These are phyloP conservation scores for Apotomis betuletana DNA, from an alignment of 2,888 invertebrate species.

Conservation along the genomic window DNA sequence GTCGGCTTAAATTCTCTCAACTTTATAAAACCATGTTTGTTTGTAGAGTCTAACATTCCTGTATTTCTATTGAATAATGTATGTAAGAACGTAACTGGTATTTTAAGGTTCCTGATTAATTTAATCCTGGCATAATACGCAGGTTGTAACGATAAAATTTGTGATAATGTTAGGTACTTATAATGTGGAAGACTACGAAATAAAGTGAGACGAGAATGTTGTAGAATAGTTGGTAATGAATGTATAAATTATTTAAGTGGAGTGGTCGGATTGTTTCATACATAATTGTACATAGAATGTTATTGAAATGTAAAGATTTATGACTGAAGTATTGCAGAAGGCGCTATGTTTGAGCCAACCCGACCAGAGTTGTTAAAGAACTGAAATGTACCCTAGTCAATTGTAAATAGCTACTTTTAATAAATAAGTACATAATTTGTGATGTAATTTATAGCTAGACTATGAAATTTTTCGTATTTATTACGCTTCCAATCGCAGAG, in stretches of 20 bases:
- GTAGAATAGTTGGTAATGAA: constrained; percentile 55
- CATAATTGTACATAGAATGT: constrained; percentile 36
- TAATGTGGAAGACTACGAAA: constrained; percentile 56
- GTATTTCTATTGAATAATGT: constrained; percentile 45
- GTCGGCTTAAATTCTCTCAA: constrained; percentile 39
- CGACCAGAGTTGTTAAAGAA: constrained; percentile 71
- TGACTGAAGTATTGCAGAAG: constrained; percentile 14
- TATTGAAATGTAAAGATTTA: constrained; percentile 24
- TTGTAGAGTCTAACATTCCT: constrained; percentile 64
- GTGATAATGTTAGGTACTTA: constrained; percentile 80
- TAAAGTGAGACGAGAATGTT: constrained; percentile 56
- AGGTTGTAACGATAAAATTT: constrained; percentile 60
- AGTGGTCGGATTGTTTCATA: constrained; percentile 36
- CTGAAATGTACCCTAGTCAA: constrained; percentile 84
- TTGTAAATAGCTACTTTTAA: constrained; percentile 75
- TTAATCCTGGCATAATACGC: constrained; percentile 53
- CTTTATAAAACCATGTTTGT: constrained; percentile 44
- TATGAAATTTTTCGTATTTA: constrained; percentile 80
- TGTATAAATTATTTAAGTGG: constrained; percentile 51
- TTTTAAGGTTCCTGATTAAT: constrained; percentile 72
- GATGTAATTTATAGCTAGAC: constrained; percentile 81
- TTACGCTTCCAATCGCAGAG: constrained; percentile 83
- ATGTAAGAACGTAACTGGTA: constrained; percentile 56
- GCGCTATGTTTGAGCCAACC: constrained; percentile 33
- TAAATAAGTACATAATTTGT: constrained; percentile 77